Percentiles rank a stretch among this genome's conserved stretches.
Evolutionary conservation across 2,797 vertebrate genomes (phyloP).

Genomic region (Anas georgica): DNA sequence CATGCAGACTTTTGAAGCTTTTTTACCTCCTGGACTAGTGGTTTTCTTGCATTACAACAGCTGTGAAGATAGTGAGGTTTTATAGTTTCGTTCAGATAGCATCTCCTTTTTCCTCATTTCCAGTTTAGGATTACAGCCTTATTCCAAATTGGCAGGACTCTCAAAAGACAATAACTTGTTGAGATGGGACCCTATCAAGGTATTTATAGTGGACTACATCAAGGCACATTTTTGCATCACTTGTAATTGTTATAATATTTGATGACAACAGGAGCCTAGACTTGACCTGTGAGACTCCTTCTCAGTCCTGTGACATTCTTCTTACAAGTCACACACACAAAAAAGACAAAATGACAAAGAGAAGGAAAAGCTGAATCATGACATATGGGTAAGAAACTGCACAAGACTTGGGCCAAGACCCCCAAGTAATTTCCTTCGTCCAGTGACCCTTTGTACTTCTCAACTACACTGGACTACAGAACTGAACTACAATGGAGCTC

Average conservation of each 20-base stretch:
- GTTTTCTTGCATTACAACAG: background rate
- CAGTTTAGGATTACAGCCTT: background rate
- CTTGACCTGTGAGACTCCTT: background rate
- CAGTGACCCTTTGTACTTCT: background rate
- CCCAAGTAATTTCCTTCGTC: background rate
- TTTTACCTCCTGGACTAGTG: background rate
- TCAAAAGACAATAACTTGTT: constrained; percentile 5
- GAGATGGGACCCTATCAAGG: background rate
- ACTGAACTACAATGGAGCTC: background rate
- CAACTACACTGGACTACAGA: background rate
- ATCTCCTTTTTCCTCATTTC: constrained; percentile 5
- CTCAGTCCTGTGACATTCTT: background rate
- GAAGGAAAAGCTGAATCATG: background rate
- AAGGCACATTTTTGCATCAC: background rate
- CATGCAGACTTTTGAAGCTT: background rate
- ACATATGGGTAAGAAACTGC: background rate
- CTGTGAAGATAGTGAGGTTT: background rate
- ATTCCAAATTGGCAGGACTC: background rate
- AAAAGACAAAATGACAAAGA: background rate
- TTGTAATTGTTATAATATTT: background rate
- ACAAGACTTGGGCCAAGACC: background rate
- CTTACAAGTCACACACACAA: background rate
- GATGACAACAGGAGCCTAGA: background rate
- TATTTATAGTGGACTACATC: background rate
- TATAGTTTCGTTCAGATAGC: background rate